Evolutionary conservation across 1,140 invertebrate genomes (phyloP).

Genomic region (Orius laevigatus): DNA sequence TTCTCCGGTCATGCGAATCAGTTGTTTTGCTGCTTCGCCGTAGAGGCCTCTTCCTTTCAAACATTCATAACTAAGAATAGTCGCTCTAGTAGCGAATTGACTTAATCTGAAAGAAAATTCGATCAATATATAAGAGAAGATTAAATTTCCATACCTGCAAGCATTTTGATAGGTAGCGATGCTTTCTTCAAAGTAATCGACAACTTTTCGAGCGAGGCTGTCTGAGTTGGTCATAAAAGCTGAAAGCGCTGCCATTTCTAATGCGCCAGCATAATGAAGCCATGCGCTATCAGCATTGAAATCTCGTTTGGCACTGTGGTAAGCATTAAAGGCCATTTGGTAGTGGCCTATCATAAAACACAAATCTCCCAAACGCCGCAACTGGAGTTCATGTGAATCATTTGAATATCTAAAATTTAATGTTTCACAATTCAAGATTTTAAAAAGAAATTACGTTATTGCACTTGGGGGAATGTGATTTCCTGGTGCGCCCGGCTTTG

Average conservation of each 20-base stretch:
- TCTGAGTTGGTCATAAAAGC: conserved; percentile 73
- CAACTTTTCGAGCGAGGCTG: conserved; percentile 46
- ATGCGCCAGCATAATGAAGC: conserved; percentile 87
- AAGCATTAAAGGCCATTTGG: conserved; percentile 77
- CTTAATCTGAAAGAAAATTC: conserved; percentile 44
- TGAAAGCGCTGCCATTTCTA: conserved; percentile 88
- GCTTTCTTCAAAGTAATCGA: conserved; percentile 86
- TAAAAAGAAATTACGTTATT: conserved; percentile 45
- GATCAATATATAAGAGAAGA: neutral
- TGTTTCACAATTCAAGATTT: conserved; percentile 14
- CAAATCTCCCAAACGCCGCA: conserved; percentile 80
- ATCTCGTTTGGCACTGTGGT: conserved; percentile 90
- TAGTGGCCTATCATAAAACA: conserved; percentile 95
- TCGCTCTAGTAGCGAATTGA: conserved; percentile 79
- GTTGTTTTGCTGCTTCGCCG: conserved; percentile 78
- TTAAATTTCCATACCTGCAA: conserved; percentile 46
- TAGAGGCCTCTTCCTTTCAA: conserved; percentile 57
- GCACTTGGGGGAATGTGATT: conserved; percentile 43
- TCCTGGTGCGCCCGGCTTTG: conserved; percentile 51
- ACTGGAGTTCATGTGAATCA: conserved; percentile 85
- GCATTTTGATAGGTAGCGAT: conserved; percentile 77
- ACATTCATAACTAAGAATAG: conserved; percentile 73
- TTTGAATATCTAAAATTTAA: conserved; percentile 54
- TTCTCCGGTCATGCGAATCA: conserved; percentile 89
- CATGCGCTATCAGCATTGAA: conserved; percentile 93